Conservation (phyloP, 2,113 vertebrate genomes). For the Nothobranchius kuhntae region DNA sequence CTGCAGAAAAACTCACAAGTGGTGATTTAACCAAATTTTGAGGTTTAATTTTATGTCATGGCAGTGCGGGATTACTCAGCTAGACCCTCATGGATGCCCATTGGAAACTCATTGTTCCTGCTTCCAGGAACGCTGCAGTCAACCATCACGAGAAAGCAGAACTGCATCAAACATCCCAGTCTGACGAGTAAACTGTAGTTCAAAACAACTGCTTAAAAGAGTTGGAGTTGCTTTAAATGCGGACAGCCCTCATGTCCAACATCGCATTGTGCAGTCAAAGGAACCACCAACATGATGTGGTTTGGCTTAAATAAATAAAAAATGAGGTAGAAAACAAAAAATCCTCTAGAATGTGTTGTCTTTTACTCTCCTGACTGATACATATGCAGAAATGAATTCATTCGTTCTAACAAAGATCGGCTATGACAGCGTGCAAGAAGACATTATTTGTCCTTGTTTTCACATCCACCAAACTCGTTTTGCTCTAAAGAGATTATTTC, state of each 20-base stretch:
- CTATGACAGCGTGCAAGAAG: conserved; percentile 21
- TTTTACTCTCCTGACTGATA: neutral
- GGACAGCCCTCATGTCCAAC: conserved; percentile 5
- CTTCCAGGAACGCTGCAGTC: conserved; percentile 51
- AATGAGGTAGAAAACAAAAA: neutral
- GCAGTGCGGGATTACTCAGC: conserved; percentile 40
- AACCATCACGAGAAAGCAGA: conserved; percentile 61
- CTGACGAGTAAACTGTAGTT: conserved; percentile 51
- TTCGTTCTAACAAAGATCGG: conserved; percentile 16
- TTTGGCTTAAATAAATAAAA: neutral
- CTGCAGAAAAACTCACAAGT: conserved; percentile 18
- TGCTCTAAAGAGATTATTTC: neutral
- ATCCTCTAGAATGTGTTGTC: conserved; percentile 10
- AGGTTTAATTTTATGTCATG: conserved; percentile 36
- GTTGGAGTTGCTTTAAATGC: conserved; percentile 1
- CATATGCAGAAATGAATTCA: neutral
- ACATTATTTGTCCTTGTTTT: conserved; percentile 24
- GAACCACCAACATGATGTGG: conserved; percentile 4
- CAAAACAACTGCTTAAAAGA: conserved; percentile 18
- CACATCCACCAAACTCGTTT: neutral
- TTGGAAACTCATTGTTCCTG: conserved; percentile 40
- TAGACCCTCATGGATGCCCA: conserved; percentile 2
- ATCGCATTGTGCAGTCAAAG: neutral
- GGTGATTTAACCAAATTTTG: conserved; percentile 11
- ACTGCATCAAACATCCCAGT: conserved; percentile 46